Base-by-base conservation (phyloP, 2,113 vertebrate genomes). In the Pseudolaguvia tuberculata region DNA sequence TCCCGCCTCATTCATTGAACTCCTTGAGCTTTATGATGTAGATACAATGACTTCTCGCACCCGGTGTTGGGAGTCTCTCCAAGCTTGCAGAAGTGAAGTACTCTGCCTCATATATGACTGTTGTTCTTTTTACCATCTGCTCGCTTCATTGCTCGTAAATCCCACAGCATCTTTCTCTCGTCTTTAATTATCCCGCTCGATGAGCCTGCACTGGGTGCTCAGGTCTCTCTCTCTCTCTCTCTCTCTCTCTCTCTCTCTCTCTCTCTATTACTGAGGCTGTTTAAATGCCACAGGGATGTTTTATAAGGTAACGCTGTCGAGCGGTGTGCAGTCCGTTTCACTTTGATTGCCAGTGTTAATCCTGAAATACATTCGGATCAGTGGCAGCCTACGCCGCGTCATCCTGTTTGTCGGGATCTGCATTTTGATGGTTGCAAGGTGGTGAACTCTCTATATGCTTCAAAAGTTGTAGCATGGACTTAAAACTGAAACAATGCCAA, bases 171-270 rank as follows among this genome's bases (percentile, higher is more conserved):
- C 13, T 14, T 17, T n/a, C 53, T 25, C 53, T 56, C 21, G 7
- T 23, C 23, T 56, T 56, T 57, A 57, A 57, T 57, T 25, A 27
- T 25, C 55, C 13, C 6, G 55, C 55, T 57, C 55, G 0, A 7
- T 27, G 55, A 57, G 14, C 9, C 58, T 10, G 17, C 29, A 11
- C 3, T 11, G 17, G 1, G 17, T 29, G 4, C 29, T 11, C 8
- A 17, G 27, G 56, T 59, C 57, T 59, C 25, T 57, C 39, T 42
- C 14, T 29, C 57, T 7, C n/a, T n/a, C n/a, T 59, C 57, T 59
- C 25, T 57, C 39, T 59, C 57, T 59, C 25, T 57, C 39, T 59
- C 57, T 59, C 25, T 57, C 39, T 59, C 57, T 59, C 25, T 57
- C 39, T 42, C 14, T 29, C 57, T 7, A 35, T 61, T 35, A 61